These are phyloP conservation scores for Trichopria drosophilae DNA, from an alignment of 2,888 invertebrate species.

Conservation along the genomic window DNA sequence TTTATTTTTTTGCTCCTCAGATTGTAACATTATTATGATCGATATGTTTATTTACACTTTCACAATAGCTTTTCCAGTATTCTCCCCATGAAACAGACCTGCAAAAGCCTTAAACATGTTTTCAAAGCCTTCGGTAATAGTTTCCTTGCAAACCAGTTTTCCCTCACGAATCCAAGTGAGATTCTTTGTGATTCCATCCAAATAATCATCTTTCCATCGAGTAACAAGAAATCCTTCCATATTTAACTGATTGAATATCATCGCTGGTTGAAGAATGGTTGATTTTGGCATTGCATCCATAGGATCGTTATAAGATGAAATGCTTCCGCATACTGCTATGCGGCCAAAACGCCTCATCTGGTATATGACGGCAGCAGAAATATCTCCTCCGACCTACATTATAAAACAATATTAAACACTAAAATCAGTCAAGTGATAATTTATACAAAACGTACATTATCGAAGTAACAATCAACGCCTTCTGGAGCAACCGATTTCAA, in stretches of 20 bases:
- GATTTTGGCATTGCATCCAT: slow-evolving; percentile 51
- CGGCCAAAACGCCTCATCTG: slow-evolving; percentile 68
- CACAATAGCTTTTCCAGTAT: slow-evolving; percentile 73
- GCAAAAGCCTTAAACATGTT: slow-evolving; percentile 73
- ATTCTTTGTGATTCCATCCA: slow-evolving; percentile 68
- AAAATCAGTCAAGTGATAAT: slow-evolving; percentile 1
- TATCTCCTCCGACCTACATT: slow-evolving; percentile 69
- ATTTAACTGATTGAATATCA: slow-evolving; percentile 65
- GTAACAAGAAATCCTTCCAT: slow-evolving; percentile 66
- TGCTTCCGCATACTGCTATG: slow-evolving; percentile 69
- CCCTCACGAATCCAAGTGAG: slow-evolving; percentile 69
- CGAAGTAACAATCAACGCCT: slow-evolving; percentile 78
- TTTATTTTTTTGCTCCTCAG: too few relatives aligned
- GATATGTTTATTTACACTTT: slow-evolving; percentile 60
- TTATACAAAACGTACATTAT: slow-evolving; percentile 72
- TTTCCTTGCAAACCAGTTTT: slow-evolving; percentile 71
- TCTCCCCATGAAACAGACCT: slow-evolving; percentile 68
- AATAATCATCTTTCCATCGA: slow-evolving; percentile 65
- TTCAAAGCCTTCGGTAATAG: slow-evolving; percentile 72
- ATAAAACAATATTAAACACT: slow-evolving; percentile 1
- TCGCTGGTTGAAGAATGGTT: slow-evolving; percentile 61
- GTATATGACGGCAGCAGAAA: slow-evolving; percentile 64
- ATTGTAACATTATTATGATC: too few relatives aligned
- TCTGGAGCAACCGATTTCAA: slow-evolving; percentile 68
- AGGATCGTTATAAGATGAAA: slow-evolving; percentile 66